phyloP scores from a whole-genome alignment of 2,888 invertebrate species.

The Digitonthophagus gazella region DNA sequence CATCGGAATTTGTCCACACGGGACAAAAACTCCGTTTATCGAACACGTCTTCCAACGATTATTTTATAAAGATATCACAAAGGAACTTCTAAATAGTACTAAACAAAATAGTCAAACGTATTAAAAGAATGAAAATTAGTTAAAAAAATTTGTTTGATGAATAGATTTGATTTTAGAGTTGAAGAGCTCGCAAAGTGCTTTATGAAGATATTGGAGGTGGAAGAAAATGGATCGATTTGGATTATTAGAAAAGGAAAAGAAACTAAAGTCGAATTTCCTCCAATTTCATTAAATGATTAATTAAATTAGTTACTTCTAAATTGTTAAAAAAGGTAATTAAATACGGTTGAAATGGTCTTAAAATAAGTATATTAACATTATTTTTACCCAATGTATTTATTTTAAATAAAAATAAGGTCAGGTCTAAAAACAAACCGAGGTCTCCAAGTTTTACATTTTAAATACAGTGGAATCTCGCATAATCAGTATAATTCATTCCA shows the following conservation, averaged over 20 bases:
- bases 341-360: no score
- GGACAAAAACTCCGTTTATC: constrained; percentile 43
- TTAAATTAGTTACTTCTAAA: no score
- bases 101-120: background rate
- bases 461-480: background rate
- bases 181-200: constrained; percentile 51
- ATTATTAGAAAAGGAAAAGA: constrained; percentile 42
- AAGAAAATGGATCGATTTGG: constrained; percentile 51
- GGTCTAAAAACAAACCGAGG: no score
- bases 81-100: background rate
- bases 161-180: constrained; percentile 16
- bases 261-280: constrained; percentile 7
- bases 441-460: no score
- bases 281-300: no score
- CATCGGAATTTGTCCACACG: constrained; percentile 48
- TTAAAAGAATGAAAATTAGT: background rate
- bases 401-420: no score
- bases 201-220: constrained; percentile 47
- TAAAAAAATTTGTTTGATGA: background rate
- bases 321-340: no score
- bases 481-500: background rate
- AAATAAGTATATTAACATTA: no score
- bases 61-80: background rate
- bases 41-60: background rate
- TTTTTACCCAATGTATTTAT: no score